Conservation (phyloP, 2,113 vertebrate genomes). For the Isurus oxyrinchus region DNA sequence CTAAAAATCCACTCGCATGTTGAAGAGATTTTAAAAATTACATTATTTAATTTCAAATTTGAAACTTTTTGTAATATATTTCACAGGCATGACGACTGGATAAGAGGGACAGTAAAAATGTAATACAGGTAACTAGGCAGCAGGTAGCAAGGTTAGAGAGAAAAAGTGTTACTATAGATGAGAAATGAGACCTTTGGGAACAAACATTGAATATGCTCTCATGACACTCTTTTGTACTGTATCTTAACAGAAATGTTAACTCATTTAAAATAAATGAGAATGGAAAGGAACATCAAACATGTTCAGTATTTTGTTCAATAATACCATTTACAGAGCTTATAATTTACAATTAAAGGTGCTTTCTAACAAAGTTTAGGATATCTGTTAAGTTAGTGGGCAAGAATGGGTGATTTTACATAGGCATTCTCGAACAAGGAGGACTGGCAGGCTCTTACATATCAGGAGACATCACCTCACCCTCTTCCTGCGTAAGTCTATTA, state of each 20-base stretch:
- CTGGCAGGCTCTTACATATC: neutral
- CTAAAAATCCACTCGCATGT: neutral
- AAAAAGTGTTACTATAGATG: neutral
- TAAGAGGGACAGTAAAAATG: neutral
- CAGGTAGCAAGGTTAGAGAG: neutral
- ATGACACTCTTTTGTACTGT: neutral
- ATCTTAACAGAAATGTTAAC: neutral
- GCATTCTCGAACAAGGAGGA: neutral
- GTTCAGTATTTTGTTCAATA: neutral
- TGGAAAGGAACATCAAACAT: slow-evolving; percentile 2
- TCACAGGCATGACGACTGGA: neutral
- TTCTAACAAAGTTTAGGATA: neutral
- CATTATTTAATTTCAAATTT: slow-evolving; percentile 8
- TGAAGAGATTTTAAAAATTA: neutral
- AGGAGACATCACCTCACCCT: neutral
- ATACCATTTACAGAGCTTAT: neutral
- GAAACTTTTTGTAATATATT: slow-evolving; percentile 6
- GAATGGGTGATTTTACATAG: neutral
- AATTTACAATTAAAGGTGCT: slow-evolving; percentile 10
- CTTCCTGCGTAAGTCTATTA: neutral
- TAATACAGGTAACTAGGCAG: neutral
- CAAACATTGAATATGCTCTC: neutral
- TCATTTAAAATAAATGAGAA: neutral
- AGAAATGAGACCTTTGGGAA: neutral
- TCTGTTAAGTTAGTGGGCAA: neutral